A percentile compares a stretch with the other conserved stretches of the same genome.
Evolutionary conservation across 2,113 vertebrate species (phyloP).

Genomic region (Gambusia holbrooki): DNA sequence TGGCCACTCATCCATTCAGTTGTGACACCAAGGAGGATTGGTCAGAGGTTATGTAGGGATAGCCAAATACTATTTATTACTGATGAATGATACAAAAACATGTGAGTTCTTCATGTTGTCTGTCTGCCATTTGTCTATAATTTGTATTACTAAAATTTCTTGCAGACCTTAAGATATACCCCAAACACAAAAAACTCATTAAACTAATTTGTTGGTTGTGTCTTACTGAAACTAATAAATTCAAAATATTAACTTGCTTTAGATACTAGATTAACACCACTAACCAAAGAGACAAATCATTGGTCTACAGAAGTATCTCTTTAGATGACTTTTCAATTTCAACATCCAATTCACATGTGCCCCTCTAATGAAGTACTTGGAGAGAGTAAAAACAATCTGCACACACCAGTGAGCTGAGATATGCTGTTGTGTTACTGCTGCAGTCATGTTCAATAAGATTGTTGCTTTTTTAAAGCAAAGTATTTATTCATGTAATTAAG

Average conservation of each 20-base stretch:
- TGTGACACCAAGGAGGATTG: conserved; percentile 65
- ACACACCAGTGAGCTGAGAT: conserved; percentile 73
- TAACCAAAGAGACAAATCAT: conserved; percentile 37
- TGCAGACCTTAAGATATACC: neutral
- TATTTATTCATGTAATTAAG: conserved; percentile 85
- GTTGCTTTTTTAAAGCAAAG: conserved; percentile 69
- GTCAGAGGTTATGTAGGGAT: conserved; percentile 68
- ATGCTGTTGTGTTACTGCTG: conserved; percentile 68
- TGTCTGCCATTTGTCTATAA: neutral
- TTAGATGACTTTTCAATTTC: conserved; percentile 68
- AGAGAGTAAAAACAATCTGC: conserved; percentile 62
- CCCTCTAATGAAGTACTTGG: conserved; percentile 57
- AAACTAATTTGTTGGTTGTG: too few relatives aligned
- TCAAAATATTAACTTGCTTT: neutral
- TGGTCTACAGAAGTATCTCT: conserved; percentile 44
- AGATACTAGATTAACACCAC: neutral
- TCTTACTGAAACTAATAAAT: neutral
- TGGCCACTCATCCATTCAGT: conserved; percentile 70
- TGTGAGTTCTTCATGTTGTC: neutral
- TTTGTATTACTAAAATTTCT: neutral
- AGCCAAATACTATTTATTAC: conserved; percentile 37
- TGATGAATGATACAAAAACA: conserved; percentile 6
- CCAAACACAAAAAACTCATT: neutral
- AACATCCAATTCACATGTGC: conserved; percentile 64
- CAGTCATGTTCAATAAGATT: conserved; percentile 57